phyloP scores from a whole-genome alignment of 35 echinoderm and acorn worm genomes.

The Heliocidaris tuberculata region DNA sequence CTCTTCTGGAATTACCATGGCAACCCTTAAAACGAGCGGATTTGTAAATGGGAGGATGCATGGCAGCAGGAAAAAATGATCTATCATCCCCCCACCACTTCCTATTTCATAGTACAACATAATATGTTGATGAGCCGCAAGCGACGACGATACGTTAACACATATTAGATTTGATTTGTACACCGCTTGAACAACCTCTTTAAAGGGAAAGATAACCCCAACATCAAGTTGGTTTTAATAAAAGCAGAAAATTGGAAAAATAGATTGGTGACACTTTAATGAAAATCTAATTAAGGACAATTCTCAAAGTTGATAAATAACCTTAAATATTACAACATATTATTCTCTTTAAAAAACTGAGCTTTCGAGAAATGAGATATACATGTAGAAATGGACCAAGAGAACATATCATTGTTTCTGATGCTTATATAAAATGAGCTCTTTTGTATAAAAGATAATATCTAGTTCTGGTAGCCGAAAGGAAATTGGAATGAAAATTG shows the following conservation, averaged over 20 bases:
- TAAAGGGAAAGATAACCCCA: background rate
- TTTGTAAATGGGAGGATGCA: background rate
- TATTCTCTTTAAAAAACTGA: too few species aligned
- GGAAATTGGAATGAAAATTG: too few species aligned
- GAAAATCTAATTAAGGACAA: background rate
- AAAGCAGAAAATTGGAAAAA: background rate
- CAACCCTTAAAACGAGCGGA: background rate
- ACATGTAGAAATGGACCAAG: too few species aligned
- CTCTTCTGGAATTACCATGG: background rate
- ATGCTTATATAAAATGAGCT: too few species aligned
- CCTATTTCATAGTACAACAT: background rate
- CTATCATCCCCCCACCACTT: background rate
- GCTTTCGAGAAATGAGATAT: too few species aligned
- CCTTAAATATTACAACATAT: too few species aligned
- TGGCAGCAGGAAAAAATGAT: background rate
- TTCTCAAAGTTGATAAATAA: too few species aligned
- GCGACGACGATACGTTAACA: background rate
- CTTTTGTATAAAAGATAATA: too few species aligned
- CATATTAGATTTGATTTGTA: background rate
- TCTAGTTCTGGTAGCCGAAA: too few species aligned
- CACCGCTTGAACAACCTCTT: background rate
- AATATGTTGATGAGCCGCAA: background rate
- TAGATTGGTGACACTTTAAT: background rate
- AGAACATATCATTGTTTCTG: too few species aligned
- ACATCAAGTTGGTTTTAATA: background rate